phyloP scores from a whole-genome alignment of 2,888 invertebrate genomes.

The Hofmannophila pseudospretella region DNA sequence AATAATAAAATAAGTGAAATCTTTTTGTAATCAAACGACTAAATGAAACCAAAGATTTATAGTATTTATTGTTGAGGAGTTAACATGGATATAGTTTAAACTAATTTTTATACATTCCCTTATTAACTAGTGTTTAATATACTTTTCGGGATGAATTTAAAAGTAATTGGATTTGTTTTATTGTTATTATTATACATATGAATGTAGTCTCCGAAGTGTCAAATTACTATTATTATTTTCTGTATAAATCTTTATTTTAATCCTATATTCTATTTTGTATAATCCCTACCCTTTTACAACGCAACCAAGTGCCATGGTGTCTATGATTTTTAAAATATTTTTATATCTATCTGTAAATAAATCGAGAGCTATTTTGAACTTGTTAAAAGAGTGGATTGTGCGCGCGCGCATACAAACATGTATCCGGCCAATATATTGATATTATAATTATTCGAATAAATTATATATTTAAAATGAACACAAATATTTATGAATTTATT shows the following conservation, averaged over 20 bases:
- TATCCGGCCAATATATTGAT: constrained; percentile 55
- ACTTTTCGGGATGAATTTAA: constrained; percentile 16
- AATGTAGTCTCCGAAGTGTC: constrained; percentile 39
- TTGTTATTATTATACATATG: constrained; percentile 19
- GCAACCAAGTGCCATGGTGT: constrained; percentile 75
- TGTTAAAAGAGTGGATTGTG: constrained; percentile 56
- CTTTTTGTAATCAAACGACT: constrained; percentile 62
- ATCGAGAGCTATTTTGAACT: constrained; percentile 38
- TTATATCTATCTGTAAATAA: constrained; percentile 67
- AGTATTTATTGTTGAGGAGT: constrained; percentile 71
- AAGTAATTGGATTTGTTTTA: constrained; percentile 19
- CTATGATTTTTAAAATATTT: constrained; percentile 69
- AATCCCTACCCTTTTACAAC: constrained; percentile 50
- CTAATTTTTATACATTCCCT: constrained; percentile 69
- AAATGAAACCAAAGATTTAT: constrained; percentile 74
- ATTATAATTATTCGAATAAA: constrained; percentile 12
- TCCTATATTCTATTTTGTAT: constrained; percentile 32
- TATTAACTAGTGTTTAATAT: constrained; percentile 26
- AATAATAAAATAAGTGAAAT: constrained; percentile 28
- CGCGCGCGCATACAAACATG: constrained; percentile 33
- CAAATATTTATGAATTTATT: constrained; percentile 40
- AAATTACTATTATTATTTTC: constrained; percentile 22
- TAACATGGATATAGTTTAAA: constrained; percentile 62
- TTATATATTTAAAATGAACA: constrained; percentile 20
- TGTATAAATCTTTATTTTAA: constrained; percentile 24